Base-by-base conservation (phyloP, 2,113 vertebrate genomes). In the Pluvialis apricaria region DNA sequence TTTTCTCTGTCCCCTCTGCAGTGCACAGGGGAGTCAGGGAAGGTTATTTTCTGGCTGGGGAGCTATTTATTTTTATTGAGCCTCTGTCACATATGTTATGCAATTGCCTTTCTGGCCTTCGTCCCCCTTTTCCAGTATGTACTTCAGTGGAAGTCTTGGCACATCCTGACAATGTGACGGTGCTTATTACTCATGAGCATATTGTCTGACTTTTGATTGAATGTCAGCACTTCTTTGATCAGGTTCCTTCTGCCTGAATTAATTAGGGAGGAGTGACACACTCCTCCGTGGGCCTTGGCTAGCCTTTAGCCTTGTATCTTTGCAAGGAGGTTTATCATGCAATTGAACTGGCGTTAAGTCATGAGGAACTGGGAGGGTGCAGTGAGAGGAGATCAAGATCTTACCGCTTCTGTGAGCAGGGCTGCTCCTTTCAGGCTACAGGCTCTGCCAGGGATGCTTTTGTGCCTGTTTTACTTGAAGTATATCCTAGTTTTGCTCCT, bases 221-320 rank as follows among this genome's bases (percentile, higher is more conserved):
- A 83, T 93, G 92, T 97, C 92, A 95, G 36, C 85, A 55, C 54
- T 88, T 90, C 92, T 96, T 96, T 96, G 90, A 94, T 96, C 92
- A 75, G 26, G 13, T 78, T 96, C 68, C 51, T 88, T 92, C 68
- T 94, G 85, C 38, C 64, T 90, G 84, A 73, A 77, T 66, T 90
- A 94, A 94, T 94, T 90, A 91, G n/a, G 51, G 60, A 96, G 79
- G 79, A 92, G n/a, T 90, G 82, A 86, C 78, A 95, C 21, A 38
- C 62, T 82, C 11, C 31, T 95, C 42, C 1, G 2, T 44, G 85
- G 25, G 82, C 16, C 47, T 86, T 86, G 55, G 76, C 79, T 96
- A 82, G 90, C 54, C 87, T 95, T 91, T 95, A 88, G 75, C 54
- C 44, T 51, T 68, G 9, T 55, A 15, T 82, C 75, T 88, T 73